These are phyloP conservation scores for Cydia fagiglandana DNA, from an alignment of 1,140 invertebrate genomes.

Conservation along the genomic window DNA sequence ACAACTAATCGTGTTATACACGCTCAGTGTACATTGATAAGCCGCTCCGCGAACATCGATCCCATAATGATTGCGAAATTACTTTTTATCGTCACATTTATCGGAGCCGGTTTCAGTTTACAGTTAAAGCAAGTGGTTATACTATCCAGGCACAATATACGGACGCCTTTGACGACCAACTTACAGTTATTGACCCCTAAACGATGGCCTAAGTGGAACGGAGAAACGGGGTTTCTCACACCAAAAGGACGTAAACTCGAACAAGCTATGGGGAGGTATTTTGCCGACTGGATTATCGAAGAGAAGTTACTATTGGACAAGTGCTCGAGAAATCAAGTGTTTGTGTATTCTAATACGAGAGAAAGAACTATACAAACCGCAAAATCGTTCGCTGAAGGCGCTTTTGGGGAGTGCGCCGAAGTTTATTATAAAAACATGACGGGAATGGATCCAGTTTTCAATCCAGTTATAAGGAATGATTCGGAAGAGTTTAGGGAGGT, in stretches of 20 bases:
- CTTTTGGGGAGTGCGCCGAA: slow-evolving; percentile 55
- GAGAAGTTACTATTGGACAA: slow-evolving; percentile 43
- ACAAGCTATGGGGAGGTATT: slow-evolving; percentile 64
- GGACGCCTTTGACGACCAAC: slow-evolving; percentile 60
- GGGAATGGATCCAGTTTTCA: slow-evolving; percentile 57
- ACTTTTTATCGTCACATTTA: background rate
- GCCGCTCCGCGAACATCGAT: background rate
- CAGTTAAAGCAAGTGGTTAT: slow-evolving; percentile 62
- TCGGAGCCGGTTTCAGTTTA: slow-evolving; percentile 22
- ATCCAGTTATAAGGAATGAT: slow-evolving; percentile 58
- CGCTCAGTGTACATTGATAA: background rate
- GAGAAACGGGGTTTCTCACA: slow-evolving; percentile 62
- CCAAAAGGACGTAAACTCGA: slow-evolving; percentile 60
- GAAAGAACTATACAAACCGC: slow-evolving; percentile 61
- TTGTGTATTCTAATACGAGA: slow-evolving; percentile 60
- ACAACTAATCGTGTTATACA: too few species aligned
- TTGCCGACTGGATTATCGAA: slow-evolving; percentile 51
- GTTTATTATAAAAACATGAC: slow-evolving; percentile 48
- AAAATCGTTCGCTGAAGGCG: slow-evolving; percentile 55
- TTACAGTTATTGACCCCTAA: slow-evolving; percentile 53
- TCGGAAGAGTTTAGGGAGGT: slow-evolving; percentile 48
- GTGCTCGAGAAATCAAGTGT: slow-evolving; percentile 56
- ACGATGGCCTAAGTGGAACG: slow-evolving; percentile 60
- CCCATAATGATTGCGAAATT: background rate
- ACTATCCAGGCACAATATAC: slow-evolving; percentile 63